These are phyloP conservation scores for Chaetodon auriga DNA, from an alignment of 2,113 vertebrate species.

Conservation along the genomic window DNA sequence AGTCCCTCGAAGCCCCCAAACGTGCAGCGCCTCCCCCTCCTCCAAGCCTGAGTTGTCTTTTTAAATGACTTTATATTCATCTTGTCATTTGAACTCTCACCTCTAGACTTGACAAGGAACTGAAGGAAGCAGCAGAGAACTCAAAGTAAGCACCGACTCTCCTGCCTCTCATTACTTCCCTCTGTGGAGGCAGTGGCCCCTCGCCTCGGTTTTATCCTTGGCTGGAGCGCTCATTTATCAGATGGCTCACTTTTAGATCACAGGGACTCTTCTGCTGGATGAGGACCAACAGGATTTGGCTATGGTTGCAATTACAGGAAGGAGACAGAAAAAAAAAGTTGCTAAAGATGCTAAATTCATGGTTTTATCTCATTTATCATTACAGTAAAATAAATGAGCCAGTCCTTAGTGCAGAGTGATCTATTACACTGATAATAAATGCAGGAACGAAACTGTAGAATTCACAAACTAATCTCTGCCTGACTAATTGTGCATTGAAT, in stretches of 20 bases:
- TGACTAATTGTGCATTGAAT: slow-evolving; percentile 53
- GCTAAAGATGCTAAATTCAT: slow-evolving; percentile 65
- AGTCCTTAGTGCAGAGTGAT: slow-evolving; percentile 55
- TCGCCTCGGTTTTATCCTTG: slow-evolving; percentile 36
- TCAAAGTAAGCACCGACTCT: slow-evolving; percentile 89
- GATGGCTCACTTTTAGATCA: slow-evolving; percentile 55
- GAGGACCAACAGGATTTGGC: slow-evolving; percentile 58
- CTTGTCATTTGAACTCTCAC: slow-evolving; percentile 59
- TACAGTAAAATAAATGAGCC: slow-evolving; percentile 64
- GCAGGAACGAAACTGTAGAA: slow-evolving; percentile 23
- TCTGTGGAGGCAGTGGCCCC: slow-evolving; percentile 6
- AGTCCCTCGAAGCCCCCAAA: slow-evolving; percentile 67
- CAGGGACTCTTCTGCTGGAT: slow-evolving; percentile 49
- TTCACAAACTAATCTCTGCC: slow-evolving; percentile 38
- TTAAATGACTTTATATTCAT: slow-evolving; percentile 51
- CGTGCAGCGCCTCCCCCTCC: background rate
- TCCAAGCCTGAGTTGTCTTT: background rate
- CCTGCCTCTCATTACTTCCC: slow-evolving; percentile 39
- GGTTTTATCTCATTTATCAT: slow-evolving; percentile 71
- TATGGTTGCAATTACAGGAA: slow-evolving; percentile 51
- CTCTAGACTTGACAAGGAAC: slow-evolving; percentile 94
- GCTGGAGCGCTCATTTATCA: slow-evolving; percentile 65
- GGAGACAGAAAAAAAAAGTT: slow-evolving; percentile 46
- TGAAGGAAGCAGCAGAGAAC: slow-evolving; percentile 90
- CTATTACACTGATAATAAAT: slow-evolving; percentile 60